phyloP scores from a whole-genome alignment of 2,113 vertebrate genomes.

The Podocnemis expansa region DNA sequence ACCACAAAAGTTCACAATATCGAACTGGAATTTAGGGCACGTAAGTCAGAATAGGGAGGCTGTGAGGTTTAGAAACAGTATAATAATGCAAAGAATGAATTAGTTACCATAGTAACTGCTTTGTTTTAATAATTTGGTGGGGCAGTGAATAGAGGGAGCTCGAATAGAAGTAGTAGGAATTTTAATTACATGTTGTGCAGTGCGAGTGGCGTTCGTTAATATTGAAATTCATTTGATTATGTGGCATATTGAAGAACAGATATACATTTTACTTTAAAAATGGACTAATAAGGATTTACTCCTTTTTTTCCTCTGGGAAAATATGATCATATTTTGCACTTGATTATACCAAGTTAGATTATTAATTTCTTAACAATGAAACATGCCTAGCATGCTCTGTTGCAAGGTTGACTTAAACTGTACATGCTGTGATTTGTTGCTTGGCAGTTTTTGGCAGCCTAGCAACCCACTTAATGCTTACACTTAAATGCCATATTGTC shows the following conservation, averaged over 20 bases:
- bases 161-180: conserved; percentile 60
- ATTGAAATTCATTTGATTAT: conserved; percentile 69
- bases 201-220: conserved; percentile 41
- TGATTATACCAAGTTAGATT: conserved; percentile 39
- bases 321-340: conserved; percentile 32
- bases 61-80: conserved; percentile 66
- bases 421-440: conserved; percentile 57
- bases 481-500: not conserved
- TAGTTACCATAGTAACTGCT: conserved; percentile 73
- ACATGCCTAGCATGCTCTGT: conserved; percentile 2
- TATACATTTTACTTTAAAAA: not conserved
- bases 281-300: conserved; percentile 15
- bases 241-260: conserved; percentile 22
- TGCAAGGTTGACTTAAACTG: conserved; percentile 26
- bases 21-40: conserved; percentile 68
- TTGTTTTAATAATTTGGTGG: conserved; percentile 76
- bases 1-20: conserved; percentile 64
- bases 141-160: conserved; percentile 57
- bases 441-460: conserved; percentile 66
- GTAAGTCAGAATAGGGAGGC: conserved; percentile 35
- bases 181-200: conserved; percentile 66
- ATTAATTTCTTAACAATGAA: conserved; percentile 57
- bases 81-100: conserved; percentile 71
- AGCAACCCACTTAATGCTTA: conserved; percentile 40
- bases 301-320: not conserved